Evolutionary conservation across 1,140 invertebrate genomes (phyloP), one percentile per base, ranked within the genome.

Genomic region (Drosophila albomicans): DNA sequence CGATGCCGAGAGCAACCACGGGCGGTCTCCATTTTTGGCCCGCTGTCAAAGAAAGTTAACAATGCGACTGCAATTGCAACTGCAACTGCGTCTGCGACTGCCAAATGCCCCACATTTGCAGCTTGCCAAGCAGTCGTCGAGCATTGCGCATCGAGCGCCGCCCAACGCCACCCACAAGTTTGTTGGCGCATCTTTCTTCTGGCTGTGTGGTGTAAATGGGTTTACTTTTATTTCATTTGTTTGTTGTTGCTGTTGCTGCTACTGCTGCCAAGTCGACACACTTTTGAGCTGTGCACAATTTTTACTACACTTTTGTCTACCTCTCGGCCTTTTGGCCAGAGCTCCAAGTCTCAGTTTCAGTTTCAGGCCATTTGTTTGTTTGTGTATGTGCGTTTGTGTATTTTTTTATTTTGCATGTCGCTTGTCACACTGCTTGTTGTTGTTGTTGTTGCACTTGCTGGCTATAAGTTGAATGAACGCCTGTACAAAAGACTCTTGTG

Each of bases 141-240:
- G 28, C 59, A 45, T 7, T 8, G 11, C n/a, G 20, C 43, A 28
- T 10, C 28, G 46, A 20, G 32, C 16, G 32, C 28, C 20, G 10
- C 25, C 48, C 13, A 3, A 1, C 3, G 10, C 8, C 7, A 32
- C 41, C 32, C 52, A 35, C 13, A n/a, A 38, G 32, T 38, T 25
- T 16, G 28, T 62, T 38, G 38, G 67, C 67, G 48, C 67, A 65
- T 71, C 73, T 38, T 59, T 51, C 57, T 59, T 57, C 56, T 74
- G 66, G 61, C 62, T 87, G 78, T 87, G 78, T 81, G 85, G 81
- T 89, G 85, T 88, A 88, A 88, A 88, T 88, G 81, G 85, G 85
- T 88, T 89, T 88, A 88, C 85, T 88, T 88, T 88, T 88, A 88
- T 88, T 89, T 88, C 84, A 88, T 88, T 88, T 88, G 80, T 82